These are phyloP conservation scores for Trachemys scripta DNA, from an alignment of 2,113 vertebrate genomes.

Conservation along the genomic window DNA sequence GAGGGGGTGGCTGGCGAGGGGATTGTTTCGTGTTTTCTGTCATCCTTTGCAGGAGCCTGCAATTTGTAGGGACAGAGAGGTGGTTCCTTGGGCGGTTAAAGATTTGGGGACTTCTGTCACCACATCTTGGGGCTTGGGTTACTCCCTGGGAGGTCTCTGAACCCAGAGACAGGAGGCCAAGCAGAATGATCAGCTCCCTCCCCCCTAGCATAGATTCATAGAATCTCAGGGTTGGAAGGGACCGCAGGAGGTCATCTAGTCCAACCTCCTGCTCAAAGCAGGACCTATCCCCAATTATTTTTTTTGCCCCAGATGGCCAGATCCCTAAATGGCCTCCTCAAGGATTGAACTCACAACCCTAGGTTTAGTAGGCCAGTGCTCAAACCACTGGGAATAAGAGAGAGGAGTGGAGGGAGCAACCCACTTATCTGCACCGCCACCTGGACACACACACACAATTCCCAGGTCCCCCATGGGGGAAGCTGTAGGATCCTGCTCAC, in stretches of 20 bases:
- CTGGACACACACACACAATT: neutral
- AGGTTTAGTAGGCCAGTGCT: no score
- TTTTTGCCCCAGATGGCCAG: no score
- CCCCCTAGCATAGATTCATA: neutral
- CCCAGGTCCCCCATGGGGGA: neutral
- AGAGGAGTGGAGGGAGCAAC: neutral
- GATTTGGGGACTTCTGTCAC: slow-evolving; percentile 61
- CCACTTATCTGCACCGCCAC: neutral
- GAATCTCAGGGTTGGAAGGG: no score
- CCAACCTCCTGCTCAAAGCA: no score
- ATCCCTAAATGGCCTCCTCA: no score
- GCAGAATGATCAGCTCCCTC: neutral
- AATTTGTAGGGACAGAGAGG: slow-evolving; percentile 67
- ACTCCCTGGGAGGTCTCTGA: slow-evolving; percentile 67
- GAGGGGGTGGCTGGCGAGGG: neutral
- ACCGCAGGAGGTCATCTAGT: no score
- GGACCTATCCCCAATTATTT: no score
- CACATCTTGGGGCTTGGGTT: slow-evolving; percentile 66
- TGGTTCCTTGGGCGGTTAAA: slow-evolving; percentile 48
- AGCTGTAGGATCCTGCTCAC: neutral
- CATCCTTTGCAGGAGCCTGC: slow-evolving; percentile 75
- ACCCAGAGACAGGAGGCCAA: slow-evolving; percentile 1
- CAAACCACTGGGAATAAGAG: neutral
- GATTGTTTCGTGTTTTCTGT: neutral
- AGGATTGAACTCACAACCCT: no score